Percentiles rank a stretch among this genome's conserved stretches.
These are phyloP conservation scores for Phalacrocorax brasilianus DNA, from an alignment of 2,113 vertebrate genomes.

Conservation along the genomic window DNA sequence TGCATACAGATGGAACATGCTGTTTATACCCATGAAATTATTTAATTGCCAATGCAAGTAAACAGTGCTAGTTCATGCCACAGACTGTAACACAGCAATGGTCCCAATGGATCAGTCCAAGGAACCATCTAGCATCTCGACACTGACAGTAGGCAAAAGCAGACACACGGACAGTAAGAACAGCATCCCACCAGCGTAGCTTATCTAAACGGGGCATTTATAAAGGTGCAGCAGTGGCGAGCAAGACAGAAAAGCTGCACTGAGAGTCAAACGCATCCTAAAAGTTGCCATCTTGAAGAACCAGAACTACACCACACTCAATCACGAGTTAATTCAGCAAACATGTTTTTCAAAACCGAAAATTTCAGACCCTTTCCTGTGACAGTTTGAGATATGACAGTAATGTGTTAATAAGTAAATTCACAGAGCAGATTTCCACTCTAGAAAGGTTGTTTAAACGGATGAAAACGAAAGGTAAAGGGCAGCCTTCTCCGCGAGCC, in stretches of 20 bases:
- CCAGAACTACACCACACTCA: fast-evolving
- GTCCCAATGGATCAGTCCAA: fast-evolving
- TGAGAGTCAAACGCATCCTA: neutral
- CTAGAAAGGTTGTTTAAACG: no score
- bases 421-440: fast-evolving
- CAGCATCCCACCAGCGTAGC: fast-evolving
- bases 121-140: no score
- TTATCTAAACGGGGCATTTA: fast-evolving
- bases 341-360: fast-evolving
- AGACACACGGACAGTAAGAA: fast-evolving
- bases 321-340: fast-evolving
- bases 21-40: neutral
- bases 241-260: neutral
- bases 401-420: fast-evolving
- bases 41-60: neutral
- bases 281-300: fast-evolving
- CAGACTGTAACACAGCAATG: neutral
- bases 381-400: fast-evolving
- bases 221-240: fast-evolving
- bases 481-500: neutral
- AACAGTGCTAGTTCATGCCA: neutral
- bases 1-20: neutral
- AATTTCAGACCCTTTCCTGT: fast-evolving
- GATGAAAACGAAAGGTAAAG: fast-evolving
- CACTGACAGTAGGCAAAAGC: neutral